Base-by-base conservation (phyloP, 2,113 vertebrate genomes). In the Trinectes maculatus region DNA sequence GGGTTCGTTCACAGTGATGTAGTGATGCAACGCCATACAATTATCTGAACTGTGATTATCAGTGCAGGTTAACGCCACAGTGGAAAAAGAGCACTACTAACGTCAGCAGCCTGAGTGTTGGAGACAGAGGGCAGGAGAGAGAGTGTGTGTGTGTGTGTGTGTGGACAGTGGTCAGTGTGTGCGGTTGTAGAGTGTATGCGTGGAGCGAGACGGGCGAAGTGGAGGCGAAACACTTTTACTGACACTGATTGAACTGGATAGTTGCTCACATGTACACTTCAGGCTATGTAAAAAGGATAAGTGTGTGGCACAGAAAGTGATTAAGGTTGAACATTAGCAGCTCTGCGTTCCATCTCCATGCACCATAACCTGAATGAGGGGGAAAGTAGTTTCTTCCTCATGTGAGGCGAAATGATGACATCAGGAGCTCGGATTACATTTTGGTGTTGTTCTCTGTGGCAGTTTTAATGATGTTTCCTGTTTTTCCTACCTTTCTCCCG, bases 21-120 rank as follows among this genome's bases (percentile, higher is more conserved):
- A 39, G 49, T 74, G 73, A 74, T 80, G 57, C 57, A 71, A 71
- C 2, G 10, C 53, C 36, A 60, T 48, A 68, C 59, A 84, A 54
- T 81, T 81, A 81, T 64, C 48, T 36, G 37, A 62, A 15, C 63
- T 57, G 60, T 83, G 69, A 78, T 77, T 74, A 80, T 24, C 60
- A 37, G 63, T 57, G 70, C 43, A 70, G 59, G 66, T 83, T 71
- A 43, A 44, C 37, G 33, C 18, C 46, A n/a, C 33, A 4, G 69
- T 76, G 84, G 48, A 18, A 60, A 60, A 16, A 40, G 28, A 29
- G 33, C 36, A 37, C 47, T 39, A 15, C 13, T 33, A 31, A 11
- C 1, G 4, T 62, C 80, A 77, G 77, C 53, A 57, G 33, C 18
- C 18, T 8, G 16, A 39, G 6, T 15, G 25, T 56, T 25, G 42